A percentile compares a stretch with the other conserved stretches of the same genome.
Conservation (phyloP, 2,113 vertebrate genomes). For the Thryonomys swinderianus region DNA sequence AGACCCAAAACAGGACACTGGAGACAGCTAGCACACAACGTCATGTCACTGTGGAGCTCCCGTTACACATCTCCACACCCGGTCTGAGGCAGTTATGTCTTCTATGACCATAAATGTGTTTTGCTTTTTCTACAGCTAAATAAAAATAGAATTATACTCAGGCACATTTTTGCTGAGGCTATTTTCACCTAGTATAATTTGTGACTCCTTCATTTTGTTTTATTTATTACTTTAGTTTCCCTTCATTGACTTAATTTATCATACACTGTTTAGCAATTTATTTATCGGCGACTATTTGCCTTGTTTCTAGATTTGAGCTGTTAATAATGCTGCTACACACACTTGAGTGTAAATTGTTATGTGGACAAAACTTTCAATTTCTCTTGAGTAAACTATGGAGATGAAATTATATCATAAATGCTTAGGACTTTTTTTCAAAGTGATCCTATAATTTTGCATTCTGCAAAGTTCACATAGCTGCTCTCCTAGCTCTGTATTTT, state of each 20-base stretch:
- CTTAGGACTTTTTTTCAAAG: not conserved
- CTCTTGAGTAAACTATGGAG: not conserved
- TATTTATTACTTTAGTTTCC: too few species aligned
- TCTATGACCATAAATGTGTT: not conserved
- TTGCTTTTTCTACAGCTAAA: not conserved
- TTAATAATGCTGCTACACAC: not conserved
- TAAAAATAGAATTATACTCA: not conserved
- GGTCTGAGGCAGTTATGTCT: not conserved
- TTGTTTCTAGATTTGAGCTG: not conserved
- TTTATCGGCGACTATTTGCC: not conserved
- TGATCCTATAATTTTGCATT: not conserved
- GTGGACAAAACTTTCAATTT: not conserved
- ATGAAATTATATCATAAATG: not conserved
- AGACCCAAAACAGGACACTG: not conserved
- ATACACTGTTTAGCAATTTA: not conserved
- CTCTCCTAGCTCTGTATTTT: not conserved
- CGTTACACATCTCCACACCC: not conserved
- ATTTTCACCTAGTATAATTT: not conserved
- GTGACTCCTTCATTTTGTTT: not conserved
- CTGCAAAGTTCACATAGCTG: too few species aligned
- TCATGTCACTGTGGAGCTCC: rapidly evolving
- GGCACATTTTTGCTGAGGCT: not conserved
- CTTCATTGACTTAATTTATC: not conserved
- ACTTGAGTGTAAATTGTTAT: not conserved
- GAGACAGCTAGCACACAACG: not conserved